phyloP scores from a whole-genome alignment of 2,113 vertebrate genomes.

The Guaruba guarouba region DNA sequence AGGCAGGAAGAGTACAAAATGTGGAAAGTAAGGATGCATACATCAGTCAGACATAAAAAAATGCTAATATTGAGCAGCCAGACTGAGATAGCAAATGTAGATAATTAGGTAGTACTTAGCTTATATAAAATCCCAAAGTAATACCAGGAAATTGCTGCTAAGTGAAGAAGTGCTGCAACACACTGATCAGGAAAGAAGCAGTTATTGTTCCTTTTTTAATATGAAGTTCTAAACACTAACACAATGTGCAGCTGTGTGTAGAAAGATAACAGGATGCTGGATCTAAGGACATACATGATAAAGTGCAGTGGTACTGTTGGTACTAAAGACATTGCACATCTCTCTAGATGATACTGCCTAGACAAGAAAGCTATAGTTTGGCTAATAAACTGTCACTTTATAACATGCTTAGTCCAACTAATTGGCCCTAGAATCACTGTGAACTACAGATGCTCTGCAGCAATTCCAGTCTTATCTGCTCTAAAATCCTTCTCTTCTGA shows the following conservation, averaged over 20 bases:
- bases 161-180: background rate
- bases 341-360: background rate
- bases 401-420: background rate
- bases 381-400: background rate
- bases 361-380: background rate
- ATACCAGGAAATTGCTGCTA: background rate
- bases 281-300: background rate
- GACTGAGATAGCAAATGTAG: background rate
- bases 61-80: background rate
- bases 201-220: background rate
- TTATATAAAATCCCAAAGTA: background rate
- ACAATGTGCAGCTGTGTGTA: background rate
- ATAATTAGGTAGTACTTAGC: background rate
- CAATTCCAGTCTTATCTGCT: background rate
- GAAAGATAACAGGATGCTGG: constrained; percentile 36
- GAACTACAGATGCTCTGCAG: background rate
- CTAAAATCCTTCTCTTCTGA: background rate
- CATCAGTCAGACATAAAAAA: background rate
- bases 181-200: background rate
- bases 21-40: rapidly evolving
- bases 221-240: background rate
- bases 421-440: background rate
- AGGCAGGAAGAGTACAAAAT: background rate
- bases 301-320: background rate
- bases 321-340: background rate